Evolutionary conservation across 2,797 vertebrate genomes (phyloP).

Genomic region (Sebastes iracundus): DNA sequence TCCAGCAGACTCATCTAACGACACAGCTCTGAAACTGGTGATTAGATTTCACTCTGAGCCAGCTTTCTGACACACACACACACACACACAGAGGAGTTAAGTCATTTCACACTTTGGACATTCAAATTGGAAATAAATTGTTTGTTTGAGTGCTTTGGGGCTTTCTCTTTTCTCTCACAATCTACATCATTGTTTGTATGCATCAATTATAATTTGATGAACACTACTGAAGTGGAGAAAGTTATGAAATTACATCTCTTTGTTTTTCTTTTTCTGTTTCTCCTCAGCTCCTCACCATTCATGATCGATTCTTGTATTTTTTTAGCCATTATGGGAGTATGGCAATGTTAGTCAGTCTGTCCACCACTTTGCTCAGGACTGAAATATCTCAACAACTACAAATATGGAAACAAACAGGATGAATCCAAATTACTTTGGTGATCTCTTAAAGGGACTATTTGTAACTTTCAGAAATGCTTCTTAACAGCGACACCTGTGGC

Average conservation of each 20-base stretch:
- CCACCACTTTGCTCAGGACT: no score
- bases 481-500: no score
- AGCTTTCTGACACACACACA: slow-evolving; percentile 5
- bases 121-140: slow-evolving; percentile 31
- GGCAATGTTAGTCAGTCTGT: background rate
- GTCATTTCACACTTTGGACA: slow-evolving; percentile 34
- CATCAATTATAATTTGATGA: slow-evolving; percentile 8
- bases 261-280: background rate
- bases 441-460: background rate
- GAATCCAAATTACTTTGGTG: background rate
- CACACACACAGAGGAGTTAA: background rate
- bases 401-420: background rate
- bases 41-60: slow-evolving; percentile 33
- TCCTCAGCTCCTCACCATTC: background rate
- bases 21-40: background rate
- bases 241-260: slow-evolving; percentile 1
- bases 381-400: background rate
- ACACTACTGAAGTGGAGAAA: background rate
- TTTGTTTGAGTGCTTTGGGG: slow-evolving; percentile 7
- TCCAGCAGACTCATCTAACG: slow-evolving; percentile 3
- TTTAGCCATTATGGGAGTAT: background rate
- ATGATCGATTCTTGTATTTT: background rate
- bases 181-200: background rate
- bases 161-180: background rate
- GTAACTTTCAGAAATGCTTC: no score